phyloP scores from a whole-genome alignment of 2,113 vertebrate species.

The Ailurus styani region DNA sequence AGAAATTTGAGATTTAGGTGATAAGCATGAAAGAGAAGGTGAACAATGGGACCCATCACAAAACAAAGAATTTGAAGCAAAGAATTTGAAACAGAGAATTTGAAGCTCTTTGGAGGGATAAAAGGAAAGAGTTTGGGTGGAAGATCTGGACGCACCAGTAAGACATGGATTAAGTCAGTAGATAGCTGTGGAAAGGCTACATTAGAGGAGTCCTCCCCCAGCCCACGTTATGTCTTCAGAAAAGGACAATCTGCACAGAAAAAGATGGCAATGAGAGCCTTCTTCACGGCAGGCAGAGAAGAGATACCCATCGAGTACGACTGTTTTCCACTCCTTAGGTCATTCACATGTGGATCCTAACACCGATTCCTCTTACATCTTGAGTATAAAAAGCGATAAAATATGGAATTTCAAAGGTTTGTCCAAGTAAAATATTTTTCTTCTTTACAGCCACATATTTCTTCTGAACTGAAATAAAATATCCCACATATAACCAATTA shows the following conservation, averaged over 20 bases:
- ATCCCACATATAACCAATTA: not conserved
- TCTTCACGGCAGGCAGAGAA: not conserved
- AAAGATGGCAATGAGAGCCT: not conserved
- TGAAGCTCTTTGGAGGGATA: not conserved
- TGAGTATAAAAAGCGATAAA: not conserved
- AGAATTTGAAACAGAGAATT: not conserved
- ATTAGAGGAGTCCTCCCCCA: not conserved
- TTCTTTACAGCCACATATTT: not conserved
- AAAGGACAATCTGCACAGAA: not conserved
- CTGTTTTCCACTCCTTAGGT: not conserved
- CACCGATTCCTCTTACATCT: not conserved
- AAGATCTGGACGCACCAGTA: not conserved
- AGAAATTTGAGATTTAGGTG: not conserved
- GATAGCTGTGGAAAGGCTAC: not conserved
- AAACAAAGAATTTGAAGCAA: not conserved
- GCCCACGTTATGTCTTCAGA: not conserved
- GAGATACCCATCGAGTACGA: not conserved
- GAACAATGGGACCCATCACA: not conserved
- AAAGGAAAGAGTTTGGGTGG: not conserved
- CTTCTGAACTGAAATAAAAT: conserved; percentile 26
- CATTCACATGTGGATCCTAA: not conserved
- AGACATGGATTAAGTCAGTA: not conserved
- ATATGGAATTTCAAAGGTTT: not conserved
- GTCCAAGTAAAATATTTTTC: not conserved
- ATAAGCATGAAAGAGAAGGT: not conserved